These are phyloP conservation scores for Phyllopteryx taeniolatus DNA, from an alignment of 2,113 vertebrate species.

Conservation along the genomic window DNA sequence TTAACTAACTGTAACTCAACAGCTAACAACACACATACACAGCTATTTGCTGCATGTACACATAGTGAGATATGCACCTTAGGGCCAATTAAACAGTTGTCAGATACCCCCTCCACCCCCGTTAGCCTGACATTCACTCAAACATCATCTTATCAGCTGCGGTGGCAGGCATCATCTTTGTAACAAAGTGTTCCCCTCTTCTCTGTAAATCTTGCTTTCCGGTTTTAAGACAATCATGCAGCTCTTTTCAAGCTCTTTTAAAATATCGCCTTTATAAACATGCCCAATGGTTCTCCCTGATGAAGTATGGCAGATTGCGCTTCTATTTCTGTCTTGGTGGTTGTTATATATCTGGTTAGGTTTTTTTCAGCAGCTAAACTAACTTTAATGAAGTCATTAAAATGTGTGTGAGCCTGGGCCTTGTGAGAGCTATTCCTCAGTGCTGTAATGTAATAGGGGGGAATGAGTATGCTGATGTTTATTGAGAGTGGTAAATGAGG, in stretches of 20 bases:
- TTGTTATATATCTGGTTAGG: constrained; percentile 25
- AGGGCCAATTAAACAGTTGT: constrained; percentile 7
- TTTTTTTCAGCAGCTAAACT: constrained; percentile 48
- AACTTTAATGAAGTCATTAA: constrained; percentile 59
- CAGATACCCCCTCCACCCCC: not conserved
- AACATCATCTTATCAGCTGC: constrained; percentile 5
- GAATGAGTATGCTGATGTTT: constrained; percentile 33
- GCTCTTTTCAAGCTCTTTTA: constrained; percentile 9
- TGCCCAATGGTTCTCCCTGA: constrained; percentile 1
- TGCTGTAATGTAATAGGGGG: constrained; percentile 24
- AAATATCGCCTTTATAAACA: constrained; percentile 14
- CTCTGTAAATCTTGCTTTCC: not conserved
- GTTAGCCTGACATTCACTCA: constrained; percentile 14
- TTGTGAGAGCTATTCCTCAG: constrained; percentile 30
- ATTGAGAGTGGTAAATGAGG: constrained; percentile 36
- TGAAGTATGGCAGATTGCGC: constrained; percentile 24
- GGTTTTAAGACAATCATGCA: not conserved
- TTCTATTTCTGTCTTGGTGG: constrained; percentile 20
- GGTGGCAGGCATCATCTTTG: not conserved
- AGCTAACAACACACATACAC: not conserved
- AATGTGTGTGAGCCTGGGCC: constrained; percentile 23
- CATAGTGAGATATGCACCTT: not conserved
- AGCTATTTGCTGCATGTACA: constrained; percentile 8
- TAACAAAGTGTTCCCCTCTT: too few relatives aligned
- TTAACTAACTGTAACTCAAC: not conserved